A percentile compares a stretch with the other conserved stretches of the same genome.
phyloP scores from a whole-genome alignment of 2,888 invertebrate genomes.

The Polydrusus cervinus region DNA sequence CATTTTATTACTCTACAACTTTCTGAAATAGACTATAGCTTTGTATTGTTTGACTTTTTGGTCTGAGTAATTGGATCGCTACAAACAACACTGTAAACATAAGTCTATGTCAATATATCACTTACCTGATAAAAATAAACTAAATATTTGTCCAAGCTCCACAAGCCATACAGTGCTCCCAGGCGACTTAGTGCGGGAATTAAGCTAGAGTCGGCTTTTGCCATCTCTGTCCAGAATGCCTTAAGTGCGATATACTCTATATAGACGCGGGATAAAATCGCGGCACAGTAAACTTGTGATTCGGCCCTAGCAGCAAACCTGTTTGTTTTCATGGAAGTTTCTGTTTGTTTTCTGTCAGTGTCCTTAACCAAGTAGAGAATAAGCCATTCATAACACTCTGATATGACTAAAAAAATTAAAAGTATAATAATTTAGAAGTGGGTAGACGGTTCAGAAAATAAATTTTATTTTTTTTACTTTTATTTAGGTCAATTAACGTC shows the following conservation, averaged over 20 bases:
- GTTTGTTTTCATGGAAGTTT: constrained; percentile 74
- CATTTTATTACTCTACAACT: too few species aligned
- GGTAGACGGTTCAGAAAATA: too few species aligned
- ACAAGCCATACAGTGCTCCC: constrained; percentile 75
- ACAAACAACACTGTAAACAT: too few species aligned
- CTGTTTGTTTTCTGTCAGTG: constrained; percentile 78
- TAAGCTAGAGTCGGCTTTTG: constrained; percentile 61
- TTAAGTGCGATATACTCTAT: constrained; percentile 80
- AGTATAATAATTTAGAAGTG: too few species aligned
- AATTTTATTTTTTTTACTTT: too few species aligned
- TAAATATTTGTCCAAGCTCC: constrained; percentile 76
- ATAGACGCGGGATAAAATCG: constrained; percentile 83
- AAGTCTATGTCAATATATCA: too few species aligned
- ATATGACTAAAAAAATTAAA: constrained; percentile 80
- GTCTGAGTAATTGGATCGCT: too few species aligned
- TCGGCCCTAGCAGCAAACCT: constrained; percentile 86
- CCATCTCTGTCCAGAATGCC: constrained; percentile 73
- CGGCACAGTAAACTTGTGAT: constrained; percentile 85
- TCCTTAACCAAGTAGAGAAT: constrained; percentile 85
- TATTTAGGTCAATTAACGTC: too few species aligned
- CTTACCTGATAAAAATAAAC: constrained; percentile 75
- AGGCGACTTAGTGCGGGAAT: constrained; percentile 72
- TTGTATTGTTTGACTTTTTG: too few species aligned
- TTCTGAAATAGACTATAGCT: too few species aligned
- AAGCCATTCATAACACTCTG: constrained; percentile 87